phyloP scores from a whole-genome alignment of 2,888 invertebrate species.

The Lamproptera curius region DNA sequence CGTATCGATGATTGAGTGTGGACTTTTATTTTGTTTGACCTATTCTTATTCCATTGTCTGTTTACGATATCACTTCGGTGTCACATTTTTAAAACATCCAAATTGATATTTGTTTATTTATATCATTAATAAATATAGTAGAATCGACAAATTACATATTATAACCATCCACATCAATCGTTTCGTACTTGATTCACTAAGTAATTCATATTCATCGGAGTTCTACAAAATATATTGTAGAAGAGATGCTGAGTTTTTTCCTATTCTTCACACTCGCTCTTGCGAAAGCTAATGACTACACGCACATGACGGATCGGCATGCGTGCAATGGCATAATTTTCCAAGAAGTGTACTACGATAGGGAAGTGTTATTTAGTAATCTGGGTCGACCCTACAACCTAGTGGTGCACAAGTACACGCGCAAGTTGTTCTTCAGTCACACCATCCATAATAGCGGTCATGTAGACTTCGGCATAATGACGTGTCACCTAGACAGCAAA shows the following conservation, averaged over 20 bases:
- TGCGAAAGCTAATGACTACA: background rate
- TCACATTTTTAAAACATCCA: too few relatives aligned
- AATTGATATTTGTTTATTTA: too few relatives aligned
- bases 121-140: too few relatives aligned
- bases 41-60: too few relatives aligned
- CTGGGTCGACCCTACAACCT: slow-evolving; percentile 54
- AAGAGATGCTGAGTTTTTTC: slow-evolving; percentile 10
- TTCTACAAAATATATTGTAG: too few relatives aligned
- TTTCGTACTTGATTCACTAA: too few relatives aligned
- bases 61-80: too few relatives aligned
- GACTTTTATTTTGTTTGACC: too few relatives aligned
- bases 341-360: slow-evolving; percentile 52
- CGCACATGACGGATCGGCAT: slow-evolving; percentile 24
- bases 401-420: slow-evolving; percentile 55
- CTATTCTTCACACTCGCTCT: background rate
- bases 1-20: background rate
- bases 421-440: slow-evolving; percentile 58
- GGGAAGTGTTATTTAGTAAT: slow-evolving; percentile 39
- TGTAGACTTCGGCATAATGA: slow-evolving; percentile 51
- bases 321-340: slow-evolving; percentile 55
- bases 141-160: too few relatives aligned
- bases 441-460: slow-evolving; percentile 44
- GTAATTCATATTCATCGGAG: too few relatives aligned
- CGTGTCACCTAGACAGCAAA: slow-evolving; percentile 44
- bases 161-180: too few relatives aligned